A percentile compares a stretch with the other conserved stretches of the same genome.
phyloP scores from a whole-genome alignment of 2,113 vertebrate species.

The Lathamus discolor region DNA sequence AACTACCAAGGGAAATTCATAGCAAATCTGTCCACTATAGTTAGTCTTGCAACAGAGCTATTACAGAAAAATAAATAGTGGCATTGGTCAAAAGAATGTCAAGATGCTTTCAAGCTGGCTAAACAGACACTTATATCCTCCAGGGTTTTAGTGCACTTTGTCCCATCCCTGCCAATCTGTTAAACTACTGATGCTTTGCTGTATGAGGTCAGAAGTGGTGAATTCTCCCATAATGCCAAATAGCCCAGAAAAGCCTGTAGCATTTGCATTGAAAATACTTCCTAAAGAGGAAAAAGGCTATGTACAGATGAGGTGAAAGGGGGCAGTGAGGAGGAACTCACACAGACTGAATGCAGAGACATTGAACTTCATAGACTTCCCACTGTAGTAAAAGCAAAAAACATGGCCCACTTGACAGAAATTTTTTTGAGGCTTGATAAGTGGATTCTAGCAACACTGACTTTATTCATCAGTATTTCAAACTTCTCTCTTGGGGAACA shows the following conservation, averaged over 20 bases:
- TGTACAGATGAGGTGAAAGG: background rate
- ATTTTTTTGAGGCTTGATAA: background rate
- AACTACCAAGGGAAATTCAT: conserved; percentile 54
- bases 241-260: conserved; percentile 44
- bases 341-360: background rate
- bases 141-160: conserved; percentile 36
- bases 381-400: background rate
- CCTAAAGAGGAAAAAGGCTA: conserved; percentile 10
- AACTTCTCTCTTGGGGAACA: background rate
- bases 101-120: conserved; percentile 52
- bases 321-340: background rate
- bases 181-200: conserved; percentile 57
- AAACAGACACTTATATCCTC: conserved; percentile 51
- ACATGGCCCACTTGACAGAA: background rate
- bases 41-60: conserved; percentile 42
- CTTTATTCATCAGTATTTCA: background rate
- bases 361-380: background rate
- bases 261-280: conserved; percentile 46
- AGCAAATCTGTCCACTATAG: conserved; percentile 24
- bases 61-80: conserved; percentile 66
- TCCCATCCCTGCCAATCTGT: conserved; percentile 53
- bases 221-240: conserved; percentile 61
- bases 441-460: background rate
- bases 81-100: conserved; percentile 64
- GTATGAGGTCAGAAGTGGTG: conserved; percentile 48